Percentiles rank a stretch among this genome's conserved stretches.
These are phyloP conservation scores for Trypoxylus dichotomus DNA, from an alignment of 1,140 invertebrate genomes.

Conservation along the genomic window DNA sequence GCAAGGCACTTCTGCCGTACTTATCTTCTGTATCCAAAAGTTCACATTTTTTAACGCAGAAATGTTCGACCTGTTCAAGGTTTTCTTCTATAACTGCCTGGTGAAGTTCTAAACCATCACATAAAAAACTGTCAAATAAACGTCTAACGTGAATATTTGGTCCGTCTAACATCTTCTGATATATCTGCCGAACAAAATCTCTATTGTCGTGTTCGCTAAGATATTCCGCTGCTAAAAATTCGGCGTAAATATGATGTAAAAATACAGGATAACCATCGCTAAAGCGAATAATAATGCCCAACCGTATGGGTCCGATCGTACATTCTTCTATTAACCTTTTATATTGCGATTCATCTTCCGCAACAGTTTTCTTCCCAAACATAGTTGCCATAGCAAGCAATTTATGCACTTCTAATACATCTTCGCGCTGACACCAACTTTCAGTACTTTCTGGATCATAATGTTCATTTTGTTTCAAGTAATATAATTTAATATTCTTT, in stretches of 20 bases:
- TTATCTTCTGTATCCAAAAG: background rate
- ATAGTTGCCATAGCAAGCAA: background rate
- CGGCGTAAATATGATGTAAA: background rate
- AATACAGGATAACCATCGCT: background rate
- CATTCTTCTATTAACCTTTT: background rate
- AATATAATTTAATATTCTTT: background rate
- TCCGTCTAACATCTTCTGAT: background rate
- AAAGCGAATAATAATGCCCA: background rate
- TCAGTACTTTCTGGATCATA: background rate
- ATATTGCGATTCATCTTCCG: background rate
- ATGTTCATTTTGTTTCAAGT: background rate
- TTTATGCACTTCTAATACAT: background rate
- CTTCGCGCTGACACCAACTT: background rate
- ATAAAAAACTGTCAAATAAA: background rate
- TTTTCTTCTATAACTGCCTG: background rate
- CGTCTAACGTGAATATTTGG: background rate
- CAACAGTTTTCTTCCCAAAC: background rate
- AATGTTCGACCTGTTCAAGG: background rate
- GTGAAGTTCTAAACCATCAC: background rate
- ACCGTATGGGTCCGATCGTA: background rate
- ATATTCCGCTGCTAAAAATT: constrained; percentile 6
- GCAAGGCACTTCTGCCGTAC: background rate
- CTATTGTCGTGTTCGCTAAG: background rate
- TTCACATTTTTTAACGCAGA: background rate
- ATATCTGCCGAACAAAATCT: background rate